Base-by-base conservation (phyloP, 2,888 invertebrate species). In the Drosophila gaucha region DNA sequence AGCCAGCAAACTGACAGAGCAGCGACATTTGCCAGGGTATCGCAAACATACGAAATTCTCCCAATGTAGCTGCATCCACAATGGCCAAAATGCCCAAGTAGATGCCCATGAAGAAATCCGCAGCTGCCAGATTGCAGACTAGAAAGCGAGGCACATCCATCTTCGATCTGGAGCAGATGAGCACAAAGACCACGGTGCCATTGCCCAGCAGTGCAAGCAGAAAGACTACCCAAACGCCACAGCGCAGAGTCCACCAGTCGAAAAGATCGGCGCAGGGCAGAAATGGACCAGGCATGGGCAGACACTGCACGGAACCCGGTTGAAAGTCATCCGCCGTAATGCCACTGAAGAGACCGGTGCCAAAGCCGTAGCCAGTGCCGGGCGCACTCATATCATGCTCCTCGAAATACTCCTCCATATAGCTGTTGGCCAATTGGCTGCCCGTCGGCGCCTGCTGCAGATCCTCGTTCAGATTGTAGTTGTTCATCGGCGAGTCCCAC, bases 191-290 rank as follows among this genome's bases (percentile, higher is more conserved):
- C 9, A 99, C 98, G 0, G 97, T 97, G 43, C 98, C 98, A 91
- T 99, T 99, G 71, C 99, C 99, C 50, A 99, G 94, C 93, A 99
- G 95, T 36, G 99, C 98, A 83, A 98, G 93, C 59, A 99, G 94
- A 92, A 99, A 99, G 41, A 99, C 98, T 14, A 98, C 95, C 99
- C 99, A 99, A 50, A 99, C 98, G 18, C 98, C 98, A 91, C 98
- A 98, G 38, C 98, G 94, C 80, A 98, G 92, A 4, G 98, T 97
- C 98, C 98, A 98, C 98, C 98, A 98, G 90, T 98, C 98, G 92
- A 99, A 98, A 56, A 98, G 93, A 92, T 98, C 98, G 89, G 97
- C 96, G 91, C 98, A 99, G 4, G 98, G 98, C 89, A 98, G 93
- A 92, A 98, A 98, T 3, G 98, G 98, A 24, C 97, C 97, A 2